Base-by-base conservation (phyloP, 2,797 vertebrate species). In the Enteromius trimaculatus region DNA sequence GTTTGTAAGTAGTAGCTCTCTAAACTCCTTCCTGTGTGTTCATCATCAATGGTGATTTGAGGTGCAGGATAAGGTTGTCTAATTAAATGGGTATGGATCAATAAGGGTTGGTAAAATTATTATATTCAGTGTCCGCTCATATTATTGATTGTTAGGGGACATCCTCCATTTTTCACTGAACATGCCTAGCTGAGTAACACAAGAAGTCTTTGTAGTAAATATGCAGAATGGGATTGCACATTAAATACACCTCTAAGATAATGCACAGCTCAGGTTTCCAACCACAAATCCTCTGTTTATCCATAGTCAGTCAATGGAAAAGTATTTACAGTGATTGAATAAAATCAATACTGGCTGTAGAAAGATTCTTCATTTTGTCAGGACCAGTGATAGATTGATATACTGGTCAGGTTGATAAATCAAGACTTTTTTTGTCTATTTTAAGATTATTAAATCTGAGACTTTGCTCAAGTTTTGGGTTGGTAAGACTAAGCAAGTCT, bases 41-140 rank as follows among this genome's bases (percentile, higher is more conserved):
- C 91, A 92, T 92, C 91, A 89, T 31, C 84, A 86, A 80, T 62
- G 87, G 88, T 89, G 86, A 87, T 55, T 64, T 81, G 85, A 90
- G 86, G 87, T 87, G 86, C 87, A 81, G 90, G 87, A 89, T 87
- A 89, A 90, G 86, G 23, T 86, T 65, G 88, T 86, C 91, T 92
- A 92, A 93, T 94, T 93, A 93, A 95, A 94, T 93, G 90, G 90
- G 89, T 86, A 89, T 81, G 80, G 86, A 93, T 93, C 92, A 90
- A 93, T 93, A 89, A 83, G 37, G 72, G 51, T 87, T 78, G 85
- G 71, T 70, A 83, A 88, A 86, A 90, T 90, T 87, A 87, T 91
- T 91, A 91, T 90, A 87, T 85, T 89, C 76, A 29, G 10, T 31
- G 26, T 81, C 64, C 74, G 26, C 16, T 55, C 23, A 7, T 26